These are phyloP conservation scores for Enteromius fasciolatus DNA, from an alignment of 2,797 vertebrate genomes.

Conservation along the genomic window DNA sequence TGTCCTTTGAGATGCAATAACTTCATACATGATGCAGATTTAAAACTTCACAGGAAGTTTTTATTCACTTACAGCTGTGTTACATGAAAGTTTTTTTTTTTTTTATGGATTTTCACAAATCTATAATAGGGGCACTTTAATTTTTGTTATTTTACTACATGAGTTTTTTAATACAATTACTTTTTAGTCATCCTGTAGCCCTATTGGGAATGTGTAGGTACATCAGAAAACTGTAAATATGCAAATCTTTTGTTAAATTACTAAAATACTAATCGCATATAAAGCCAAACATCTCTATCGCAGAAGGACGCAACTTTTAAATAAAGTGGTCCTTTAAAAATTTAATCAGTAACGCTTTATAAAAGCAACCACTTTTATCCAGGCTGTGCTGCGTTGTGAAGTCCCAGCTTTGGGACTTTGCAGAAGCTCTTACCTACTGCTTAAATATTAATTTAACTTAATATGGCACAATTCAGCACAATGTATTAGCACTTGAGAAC, in stretches of 20 bases:
- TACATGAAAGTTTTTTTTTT: too few relatives aligned
- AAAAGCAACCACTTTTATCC: background rate
- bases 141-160: too few relatives aligned
- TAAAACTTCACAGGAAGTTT: too few relatives aligned
- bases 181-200: too few relatives aligned
- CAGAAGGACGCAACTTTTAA: background rate
- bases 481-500: conserved; percentile 4
- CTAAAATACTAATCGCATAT: background rate
- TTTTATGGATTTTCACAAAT: too few relatives aligned
- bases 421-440: background rate
- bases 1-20: too few relatives aligned
- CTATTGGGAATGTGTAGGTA: too few relatives aligned
- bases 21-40: too few relatives aligned
- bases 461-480: background rate
- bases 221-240: background rate
- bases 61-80: too few relatives aligned
- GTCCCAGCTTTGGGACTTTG: background rate
- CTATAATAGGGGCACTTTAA: too few relatives aligned
- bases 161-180: too few relatives aligned
- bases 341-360: background rate
- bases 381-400: background rate
- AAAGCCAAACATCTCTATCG: background rate
- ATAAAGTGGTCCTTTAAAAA: background rate
- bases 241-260: background rate
- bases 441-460: conserved; percentile 6